Conservation (phyloP, 53 echinoderm and acorn worm species). For the Mesocentrotus franciscanus region DNA sequence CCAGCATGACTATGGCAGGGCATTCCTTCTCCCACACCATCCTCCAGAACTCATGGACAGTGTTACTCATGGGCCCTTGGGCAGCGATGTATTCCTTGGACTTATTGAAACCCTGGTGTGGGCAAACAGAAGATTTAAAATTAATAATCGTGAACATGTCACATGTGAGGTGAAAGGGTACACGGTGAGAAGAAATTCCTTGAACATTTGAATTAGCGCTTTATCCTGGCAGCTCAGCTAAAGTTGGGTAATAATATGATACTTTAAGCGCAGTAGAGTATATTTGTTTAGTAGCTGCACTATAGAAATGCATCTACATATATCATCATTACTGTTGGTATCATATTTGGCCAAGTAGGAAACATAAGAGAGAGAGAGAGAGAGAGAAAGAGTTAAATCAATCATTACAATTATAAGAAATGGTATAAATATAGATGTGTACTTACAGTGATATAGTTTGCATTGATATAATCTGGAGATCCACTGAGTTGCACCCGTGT, state of each 20-base stretch:
- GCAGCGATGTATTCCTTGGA: slow-evolving; percentile 74
- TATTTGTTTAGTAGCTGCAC: no score
- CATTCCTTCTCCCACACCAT: slow-evolving; percentile 77
- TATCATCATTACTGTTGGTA: no score
- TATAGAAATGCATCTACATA: no score
- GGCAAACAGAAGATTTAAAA: neutral
- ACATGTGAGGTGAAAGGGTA: no score
- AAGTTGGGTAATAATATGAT: no score
- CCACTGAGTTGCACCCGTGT: slow-evolving; percentile 72
- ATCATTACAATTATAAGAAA: no score
- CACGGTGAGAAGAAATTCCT: no score
- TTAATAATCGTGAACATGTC: neutral
- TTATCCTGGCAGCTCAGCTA: no score
- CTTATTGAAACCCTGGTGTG: slow-evolving; percentile 62
- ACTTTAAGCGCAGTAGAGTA: no score
- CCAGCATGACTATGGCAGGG: slow-evolving; percentile 73
- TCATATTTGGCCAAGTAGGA: neutral
- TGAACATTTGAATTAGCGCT: no score
- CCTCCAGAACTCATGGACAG: slow-evolving; percentile 78
- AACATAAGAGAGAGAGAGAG: neutral
- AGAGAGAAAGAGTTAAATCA: neutral
- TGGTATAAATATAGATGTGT: neutral
- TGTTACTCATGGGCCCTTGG: slow-evolving; percentile 78
- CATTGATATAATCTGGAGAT: slow-evolving; percentile 79
- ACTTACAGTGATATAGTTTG: slow-evolving; percentile 78